These are phyloP conservation scores for Palythoa grandiflora DNA, from an alignment of 92 coral and sea anemone genomes.

Conservation along the genomic window DNA sequence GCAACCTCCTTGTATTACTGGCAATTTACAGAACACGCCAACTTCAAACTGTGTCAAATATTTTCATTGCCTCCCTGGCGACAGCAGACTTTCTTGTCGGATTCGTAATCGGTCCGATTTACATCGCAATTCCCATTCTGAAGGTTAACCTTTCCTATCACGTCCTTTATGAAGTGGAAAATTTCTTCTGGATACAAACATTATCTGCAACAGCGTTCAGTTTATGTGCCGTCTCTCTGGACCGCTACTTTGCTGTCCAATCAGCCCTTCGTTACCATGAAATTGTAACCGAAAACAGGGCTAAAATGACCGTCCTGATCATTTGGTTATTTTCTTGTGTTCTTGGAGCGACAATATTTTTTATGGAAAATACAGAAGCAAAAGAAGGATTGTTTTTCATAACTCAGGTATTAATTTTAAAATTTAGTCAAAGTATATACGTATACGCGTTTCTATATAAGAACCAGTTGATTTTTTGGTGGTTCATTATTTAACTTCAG, in stretches of 20 bases:
- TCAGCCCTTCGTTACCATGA: conserved; percentile 19
- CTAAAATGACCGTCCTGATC: not conserved
- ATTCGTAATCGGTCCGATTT: conserved; percentile 45
- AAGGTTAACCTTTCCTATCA: conserved; percentile 13
- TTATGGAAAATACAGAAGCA: not conserved
- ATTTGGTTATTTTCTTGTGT: not conserved
- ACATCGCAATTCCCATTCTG: conserved; percentile 47
- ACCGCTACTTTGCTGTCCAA: conserved; percentile 4
- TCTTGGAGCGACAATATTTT: not conserved
- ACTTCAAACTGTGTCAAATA: conserved; percentile 46
- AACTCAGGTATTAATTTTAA: not conserved
- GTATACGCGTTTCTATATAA: not conserved
- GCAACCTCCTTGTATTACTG: conserved; percentile 49
- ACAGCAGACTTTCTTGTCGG: conserved; percentile 59
- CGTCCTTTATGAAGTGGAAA: conserved; percentile 1
- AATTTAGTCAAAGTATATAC: not conserved
- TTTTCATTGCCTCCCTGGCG: conserved; percentile 49
- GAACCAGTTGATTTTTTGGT: not conserved
- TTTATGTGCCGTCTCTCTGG: not conserved
- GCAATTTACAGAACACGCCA: conserved; percentile 51
- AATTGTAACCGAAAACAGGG: not conserved
- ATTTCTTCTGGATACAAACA: conserved; percentile 13
- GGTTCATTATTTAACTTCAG: too few species aligned
- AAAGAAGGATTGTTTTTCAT: not conserved
- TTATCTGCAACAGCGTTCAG: not conserved